Evolutionary conservation across 2,797 vertebrate genomes (phyloP).

Genomic region (Podargus strigoides): DNA sequence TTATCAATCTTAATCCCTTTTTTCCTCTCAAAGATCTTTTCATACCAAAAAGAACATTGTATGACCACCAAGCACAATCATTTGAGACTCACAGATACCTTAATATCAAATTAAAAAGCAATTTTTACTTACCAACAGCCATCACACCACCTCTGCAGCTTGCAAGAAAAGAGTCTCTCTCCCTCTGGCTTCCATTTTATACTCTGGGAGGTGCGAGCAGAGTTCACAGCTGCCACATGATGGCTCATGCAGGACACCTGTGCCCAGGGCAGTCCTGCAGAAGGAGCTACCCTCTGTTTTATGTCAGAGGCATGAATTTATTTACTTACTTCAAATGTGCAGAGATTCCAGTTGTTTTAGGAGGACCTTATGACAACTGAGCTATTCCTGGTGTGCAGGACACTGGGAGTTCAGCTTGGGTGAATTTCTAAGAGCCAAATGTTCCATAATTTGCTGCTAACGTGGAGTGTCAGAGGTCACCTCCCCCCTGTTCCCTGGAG

Average conservation of each 20-base stretch:
- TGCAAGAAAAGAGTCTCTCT: rapidly evolving
- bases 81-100: neutral
- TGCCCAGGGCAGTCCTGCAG: neutral
- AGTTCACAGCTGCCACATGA: neutral
- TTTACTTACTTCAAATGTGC: rapidly evolving
- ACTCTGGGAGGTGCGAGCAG: too few species aligned
- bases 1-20: too few species aligned
- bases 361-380: neutral
- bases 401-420: neutral
- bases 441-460: neutral
- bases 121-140: neutral
- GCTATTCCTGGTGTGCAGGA: neutral
- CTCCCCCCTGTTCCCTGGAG: rapidly evolving
- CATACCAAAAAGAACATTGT: neutral
- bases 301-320: too few species aligned
- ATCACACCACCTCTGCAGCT: rapidly evolving
- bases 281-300: rapidly evolving
- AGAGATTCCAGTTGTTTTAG: neutral
- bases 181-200: neutral
- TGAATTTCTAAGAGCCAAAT: neutral
- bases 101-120: neutral
- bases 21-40: rapidly evolving
- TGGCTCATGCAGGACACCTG: neutral
- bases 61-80: neutral
- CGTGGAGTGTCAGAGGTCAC: neutral